Conservation (phyloP, 2,113 vertebrate genomes). For the Heptranchias perlo region DNA sequence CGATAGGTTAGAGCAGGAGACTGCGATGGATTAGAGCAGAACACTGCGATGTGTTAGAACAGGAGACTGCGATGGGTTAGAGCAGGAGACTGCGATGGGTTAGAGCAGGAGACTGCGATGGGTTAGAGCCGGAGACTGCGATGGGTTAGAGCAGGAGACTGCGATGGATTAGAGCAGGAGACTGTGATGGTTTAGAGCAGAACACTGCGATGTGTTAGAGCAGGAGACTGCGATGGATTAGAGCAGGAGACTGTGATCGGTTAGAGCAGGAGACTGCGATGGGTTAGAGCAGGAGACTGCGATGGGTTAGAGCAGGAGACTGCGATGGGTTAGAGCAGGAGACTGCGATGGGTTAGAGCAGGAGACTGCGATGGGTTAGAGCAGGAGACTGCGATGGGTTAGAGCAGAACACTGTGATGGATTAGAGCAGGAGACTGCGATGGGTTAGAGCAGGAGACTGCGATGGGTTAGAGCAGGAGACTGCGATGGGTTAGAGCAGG, state of each 20-base stretch:
- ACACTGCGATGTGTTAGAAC: neutral
- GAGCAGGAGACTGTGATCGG: neutral
- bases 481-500: neutral
- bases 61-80: neutral
- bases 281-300: neutral
- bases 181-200: neutral
- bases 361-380: too few species aligned
- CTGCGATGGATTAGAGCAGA: neutral
- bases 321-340: neutral
- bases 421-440: neutral
- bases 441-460: too few species aligned
- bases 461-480: too few species aligned
- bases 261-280: neutral
- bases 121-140: too few species aligned
- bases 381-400: neutral
- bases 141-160: too few species aligned
- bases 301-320: neutral
- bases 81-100: neutral
- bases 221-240: neutral
- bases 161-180: neutral
- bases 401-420: neutral
- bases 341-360: neutral
- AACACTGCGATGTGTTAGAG: neutral
- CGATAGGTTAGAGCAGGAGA: neutral
- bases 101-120: too few species aligned